Conservation (phyloP, 1,140 invertebrate species). For the Heliconius hewitsoni region DNA sequence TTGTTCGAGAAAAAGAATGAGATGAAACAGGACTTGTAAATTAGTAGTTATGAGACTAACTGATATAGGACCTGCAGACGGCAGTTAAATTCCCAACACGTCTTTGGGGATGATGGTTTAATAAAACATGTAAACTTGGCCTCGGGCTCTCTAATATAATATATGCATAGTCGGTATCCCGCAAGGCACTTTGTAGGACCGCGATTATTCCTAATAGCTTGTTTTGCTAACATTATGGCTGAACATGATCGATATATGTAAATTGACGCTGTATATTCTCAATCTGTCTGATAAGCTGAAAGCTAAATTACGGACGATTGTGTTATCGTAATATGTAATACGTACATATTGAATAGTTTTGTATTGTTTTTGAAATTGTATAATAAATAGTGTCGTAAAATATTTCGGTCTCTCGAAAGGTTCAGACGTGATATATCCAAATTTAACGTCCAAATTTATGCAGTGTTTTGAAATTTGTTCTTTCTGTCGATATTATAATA, state of each 20-base stretch:
- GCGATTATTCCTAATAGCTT: conserved; percentile 43
- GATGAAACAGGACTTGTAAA: no score
- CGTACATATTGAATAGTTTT: neutral
- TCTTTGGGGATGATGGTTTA: conserved; percentile 42
- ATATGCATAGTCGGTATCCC: conserved; percentile 43
- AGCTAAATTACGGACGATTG: conserved; percentile 10
- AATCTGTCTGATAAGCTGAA: conserved; percentile 15
- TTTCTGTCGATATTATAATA: neutral
- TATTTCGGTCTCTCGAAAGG: neutral
- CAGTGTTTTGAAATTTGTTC: neutral
- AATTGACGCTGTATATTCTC: conserved; percentile 19
- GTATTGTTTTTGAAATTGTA: neutral
- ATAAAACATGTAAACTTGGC: conserved; percentile 47
- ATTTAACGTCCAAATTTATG: neutral
- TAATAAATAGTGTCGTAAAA: neutral
- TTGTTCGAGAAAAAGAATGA: no score
- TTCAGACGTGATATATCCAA: neutral
- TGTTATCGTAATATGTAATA: neutral
- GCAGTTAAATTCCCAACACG: conserved; percentile 40
- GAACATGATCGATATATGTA: conserved; percentile 24
- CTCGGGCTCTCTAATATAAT: conserved; percentile 44
- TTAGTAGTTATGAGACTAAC: conserved; percentile 6
- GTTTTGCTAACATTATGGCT: conserved; percentile 35
- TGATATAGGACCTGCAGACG: conserved; percentile 37
- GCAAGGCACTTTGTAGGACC: conserved; percentile 42